Evolutionary conservation across 2,113 vertebrate genomes (phyloP).

Genomic region (Copsychus sechellarum): DNA sequence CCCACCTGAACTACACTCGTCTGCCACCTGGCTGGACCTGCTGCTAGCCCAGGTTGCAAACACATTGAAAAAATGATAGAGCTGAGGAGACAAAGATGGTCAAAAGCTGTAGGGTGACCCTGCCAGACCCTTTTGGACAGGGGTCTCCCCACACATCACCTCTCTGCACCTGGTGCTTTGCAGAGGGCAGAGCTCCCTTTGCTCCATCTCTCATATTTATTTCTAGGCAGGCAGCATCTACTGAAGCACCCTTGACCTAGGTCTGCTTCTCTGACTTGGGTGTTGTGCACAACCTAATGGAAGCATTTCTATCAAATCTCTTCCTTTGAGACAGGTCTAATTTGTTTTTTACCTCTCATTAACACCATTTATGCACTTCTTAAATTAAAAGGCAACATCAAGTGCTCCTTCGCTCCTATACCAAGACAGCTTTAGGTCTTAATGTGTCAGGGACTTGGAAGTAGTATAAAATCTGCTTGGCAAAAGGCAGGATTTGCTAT

Average conservation of each 20-base stretch:
- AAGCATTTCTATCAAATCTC: not conserved
- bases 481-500: not conserved
- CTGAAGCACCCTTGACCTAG: not conserved
- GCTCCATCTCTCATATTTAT: not conserved
- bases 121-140: not conserved
- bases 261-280: not conserved
- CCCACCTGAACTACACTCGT: not conserved
- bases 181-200: not conserved
- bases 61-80: not conserved
- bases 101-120: not conserved
- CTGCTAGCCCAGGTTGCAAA: not conserved
- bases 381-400: not conserved
- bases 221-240: not conserved
- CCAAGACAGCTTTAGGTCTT: not conserved
- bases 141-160: not conserved
- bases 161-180: not conserved
- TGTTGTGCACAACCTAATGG: not conserved
- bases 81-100: not conserved
- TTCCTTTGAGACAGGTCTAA: not conserved
- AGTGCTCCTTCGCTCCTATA: fast-evolving
- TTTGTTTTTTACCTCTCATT: not conserved
- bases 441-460: not conserved
- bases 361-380: not conserved
- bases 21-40: not conserved
- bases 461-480: not conserved